Conservation (phyloP, 2,888 invertebrate species). For the Marasmarcha lunaedactyla region DNA sequence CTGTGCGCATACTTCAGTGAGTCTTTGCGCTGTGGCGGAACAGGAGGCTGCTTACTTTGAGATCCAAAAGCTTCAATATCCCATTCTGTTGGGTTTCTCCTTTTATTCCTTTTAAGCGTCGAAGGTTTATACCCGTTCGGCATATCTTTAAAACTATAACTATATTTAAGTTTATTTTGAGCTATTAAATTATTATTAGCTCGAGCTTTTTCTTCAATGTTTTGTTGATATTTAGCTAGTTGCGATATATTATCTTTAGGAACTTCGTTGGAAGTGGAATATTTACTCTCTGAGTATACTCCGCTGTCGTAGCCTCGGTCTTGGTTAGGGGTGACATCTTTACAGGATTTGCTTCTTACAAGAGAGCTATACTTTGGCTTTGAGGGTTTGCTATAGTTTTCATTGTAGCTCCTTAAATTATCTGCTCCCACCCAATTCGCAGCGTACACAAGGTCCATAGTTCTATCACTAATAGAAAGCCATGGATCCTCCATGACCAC, state of each 20-base stretch:
- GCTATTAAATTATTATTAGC: slow-evolving; percentile 64
- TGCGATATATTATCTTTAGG: slow-evolving; percentile 59
- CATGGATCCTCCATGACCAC: slow-evolving; percentile 83
- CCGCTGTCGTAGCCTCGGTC: slow-evolving; percentile 39
- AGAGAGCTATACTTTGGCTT: slow-evolving; percentile 54
- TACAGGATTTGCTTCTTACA: slow-evolving; percentile 62
- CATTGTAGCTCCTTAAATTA: slow-evolving; percentile 57
- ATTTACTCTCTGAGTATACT: slow-evolving; percentile 41
- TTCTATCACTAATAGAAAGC: slow-evolving; percentile 74
- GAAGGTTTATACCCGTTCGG: slow-evolving; percentile 73
- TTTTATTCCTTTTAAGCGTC: slow-evolving; percentile 65
- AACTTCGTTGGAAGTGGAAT: slow-evolving; percentile 36
- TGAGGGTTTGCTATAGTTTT: slow-evolving; percentile 37
- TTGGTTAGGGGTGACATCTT: slow-evolving; percentile 47
- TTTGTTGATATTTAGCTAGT: slow-evolving; percentile 74
- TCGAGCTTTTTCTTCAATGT: slow-evolving; percentile 63
- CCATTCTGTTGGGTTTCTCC: slow-evolving; percentile 71
- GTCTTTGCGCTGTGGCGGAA: slow-evolving; percentile 58
- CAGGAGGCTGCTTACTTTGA: slow-evolving; percentile 46
- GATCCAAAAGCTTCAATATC: slow-evolving; percentile 55
- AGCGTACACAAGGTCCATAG: slow-evolving; percentile 84
- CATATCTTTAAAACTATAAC: slow-evolving; percentile 72
- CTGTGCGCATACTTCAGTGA: slow-evolving; percentile 64
- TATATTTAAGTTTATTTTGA: slow-evolving; percentile 63
- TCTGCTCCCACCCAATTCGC: slow-evolving; percentile 87